These are phyloP conservation scores for Pterocles gutturalis DNA, from an alignment of 2,113 vertebrate genomes.

Conservation along the genomic window DNA sequence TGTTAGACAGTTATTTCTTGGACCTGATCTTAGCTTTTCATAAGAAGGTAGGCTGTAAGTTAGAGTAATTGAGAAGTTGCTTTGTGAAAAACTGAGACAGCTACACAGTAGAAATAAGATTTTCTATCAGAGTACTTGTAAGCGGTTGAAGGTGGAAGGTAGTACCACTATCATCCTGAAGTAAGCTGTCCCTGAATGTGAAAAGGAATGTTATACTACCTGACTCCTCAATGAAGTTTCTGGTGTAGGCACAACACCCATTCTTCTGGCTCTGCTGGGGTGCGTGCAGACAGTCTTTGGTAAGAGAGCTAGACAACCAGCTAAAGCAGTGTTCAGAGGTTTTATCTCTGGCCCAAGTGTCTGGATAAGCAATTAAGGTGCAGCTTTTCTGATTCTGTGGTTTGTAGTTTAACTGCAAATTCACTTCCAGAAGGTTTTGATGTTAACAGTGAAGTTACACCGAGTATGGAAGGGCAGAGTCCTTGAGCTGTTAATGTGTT, in stretches of 20 bases:
- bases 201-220: accelerated
- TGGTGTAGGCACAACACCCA: background rate
- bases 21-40: background rate
- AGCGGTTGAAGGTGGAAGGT: background rate
- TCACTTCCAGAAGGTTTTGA: background rate
- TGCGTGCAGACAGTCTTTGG: background rate
- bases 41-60: background rate
- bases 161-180: background rate
- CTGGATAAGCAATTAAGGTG: background rate
- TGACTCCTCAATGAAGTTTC: background rate
- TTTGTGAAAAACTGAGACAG: background rate
- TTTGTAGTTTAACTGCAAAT: background rate
- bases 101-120: background rate
- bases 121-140: background rate
- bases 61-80: background rate
- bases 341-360: background rate
- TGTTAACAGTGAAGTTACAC: background rate
- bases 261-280: background rate
- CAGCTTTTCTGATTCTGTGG: background rate
- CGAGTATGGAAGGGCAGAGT: background rate
- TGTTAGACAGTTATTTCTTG: background rate
- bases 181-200: background rate
- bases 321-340: background rate
- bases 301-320: background rate
- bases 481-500: background rate